These are phyloP conservation scores for Drosophila neotestacea DNA, from an alignment of 2,888 invertebrate species.

Conservation along the genomic window DNA sequence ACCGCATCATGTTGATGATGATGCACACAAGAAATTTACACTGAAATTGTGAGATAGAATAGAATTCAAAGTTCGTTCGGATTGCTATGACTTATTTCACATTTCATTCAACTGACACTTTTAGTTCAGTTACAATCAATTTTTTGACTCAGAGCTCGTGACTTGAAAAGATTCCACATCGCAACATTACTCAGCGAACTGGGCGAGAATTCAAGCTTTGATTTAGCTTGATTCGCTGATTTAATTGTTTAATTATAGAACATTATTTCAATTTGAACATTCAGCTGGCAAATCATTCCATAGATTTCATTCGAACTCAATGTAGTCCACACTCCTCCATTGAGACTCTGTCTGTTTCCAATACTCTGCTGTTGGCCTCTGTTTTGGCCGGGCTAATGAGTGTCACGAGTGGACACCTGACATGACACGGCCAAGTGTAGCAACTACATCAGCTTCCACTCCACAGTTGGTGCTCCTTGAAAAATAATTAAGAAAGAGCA, in stretches of 20 bases:
- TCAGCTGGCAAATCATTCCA: constrained; percentile 7
- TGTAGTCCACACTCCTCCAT: constrained; percentile 31
- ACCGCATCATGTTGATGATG: constrained; percentile 1
- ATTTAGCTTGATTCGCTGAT: constrained; percentile 48
- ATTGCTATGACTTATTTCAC: constrained; percentile 12
- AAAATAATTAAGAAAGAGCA: not conserved
- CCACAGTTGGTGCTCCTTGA: not conserved
- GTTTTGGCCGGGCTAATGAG: constrained; percentile 46
- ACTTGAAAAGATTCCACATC: constrained; percentile 27
- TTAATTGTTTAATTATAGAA: constrained; percentile 77
- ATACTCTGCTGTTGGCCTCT: constrained; percentile 3
- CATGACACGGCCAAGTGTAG: constrained; percentile 43
- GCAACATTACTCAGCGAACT: constrained; percentile 40
- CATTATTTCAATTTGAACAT: constrained; percentile 67
- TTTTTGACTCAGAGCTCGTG: constrained; percentile 55
- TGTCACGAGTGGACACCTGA: constrained; percentile 57
- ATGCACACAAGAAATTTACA: constrained; percentile 33
- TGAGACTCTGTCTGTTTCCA: not conserved
- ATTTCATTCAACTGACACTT: constrained; percentile 15
- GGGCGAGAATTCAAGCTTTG: not conserved
- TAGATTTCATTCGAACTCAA: constrained; percentile 19
- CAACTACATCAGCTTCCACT: constrained; percentile 18
- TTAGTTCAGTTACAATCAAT: constrained; percentile 8
- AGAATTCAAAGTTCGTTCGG: not conserved
- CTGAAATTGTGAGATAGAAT: not conserved